Base-by-base conservation (phyloP, 2,888 invertebrate genomes). In the Dyspetes luteomarginatus region DNA sequence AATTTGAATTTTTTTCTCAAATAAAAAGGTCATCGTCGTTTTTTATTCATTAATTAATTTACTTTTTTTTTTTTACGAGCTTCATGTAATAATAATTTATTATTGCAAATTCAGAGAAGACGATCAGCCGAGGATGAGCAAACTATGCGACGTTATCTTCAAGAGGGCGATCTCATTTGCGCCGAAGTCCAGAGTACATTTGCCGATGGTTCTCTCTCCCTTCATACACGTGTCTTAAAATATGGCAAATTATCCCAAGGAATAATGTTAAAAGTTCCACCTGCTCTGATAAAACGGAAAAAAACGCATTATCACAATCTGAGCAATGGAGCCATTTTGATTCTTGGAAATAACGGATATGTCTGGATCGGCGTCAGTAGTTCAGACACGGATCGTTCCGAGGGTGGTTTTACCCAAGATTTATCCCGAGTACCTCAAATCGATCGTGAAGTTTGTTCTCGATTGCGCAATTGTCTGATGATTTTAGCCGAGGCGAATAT, bases 191-290 rank as follows among this genome's bases (percentile, higher is more conserved):
- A 99, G 90, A 97, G 96, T 90, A 95, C 98, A 3, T 97, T 95
- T 90, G 94, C 95, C 67, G 99, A 99, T 93, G 98, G 99, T 0
- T 95, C 97, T 0, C 92, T 99, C 17, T 97, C 98, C 0, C 92
- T 99, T 12, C 99, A 99, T 90, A 99, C 99, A 0, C 95, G 99
- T 90, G 98, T 98, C 92, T 94, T 98, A 76, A 98, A 98, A 90
- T 99, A 99, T 93, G 99, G 99, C 76, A 99, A 99, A 95, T 92
- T 98, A 1, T 95, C 96, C 0, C 98, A 98, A 93, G 99, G 99
- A 0, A 94, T 96, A 17, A 92, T 99, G 78, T 93, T 99, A 0
- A 97, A 97, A 92, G 98, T 99, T 0, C 96, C 97, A 58, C 97
- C 99, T 0, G 97, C 98, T 1, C 93, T 99, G 30, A 95, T 99